Evolutionary conservation across 2,888 invertebrate genomes (phyloP).

Genomic region (Homarus gammarus): DNA sequence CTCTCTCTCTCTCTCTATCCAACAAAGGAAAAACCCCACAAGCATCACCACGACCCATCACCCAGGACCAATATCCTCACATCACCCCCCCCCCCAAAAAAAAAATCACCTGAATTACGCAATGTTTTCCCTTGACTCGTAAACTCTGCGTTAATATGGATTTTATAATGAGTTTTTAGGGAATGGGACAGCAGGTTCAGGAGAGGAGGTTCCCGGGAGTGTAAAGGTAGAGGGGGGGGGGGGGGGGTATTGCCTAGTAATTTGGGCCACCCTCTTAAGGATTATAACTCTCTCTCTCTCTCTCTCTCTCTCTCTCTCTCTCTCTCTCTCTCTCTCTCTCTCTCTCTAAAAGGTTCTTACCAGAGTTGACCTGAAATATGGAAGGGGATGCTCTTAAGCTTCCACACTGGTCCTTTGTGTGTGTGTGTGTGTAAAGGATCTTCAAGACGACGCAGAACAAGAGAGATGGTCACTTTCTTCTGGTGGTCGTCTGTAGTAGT

Average conservation of each 20-base stretch:
- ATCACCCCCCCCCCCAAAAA: not conserved
- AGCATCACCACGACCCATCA: too few species aligned
- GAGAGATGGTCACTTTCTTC: too few species aligned
- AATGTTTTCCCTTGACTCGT: not conserved
- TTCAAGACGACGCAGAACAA: too few species aligned
- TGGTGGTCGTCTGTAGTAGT: too few species aligned
- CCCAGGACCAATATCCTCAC: too few species aligned
- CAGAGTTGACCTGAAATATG: not conserved
- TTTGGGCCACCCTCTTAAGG: not conserved
- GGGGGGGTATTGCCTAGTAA: not conserved
- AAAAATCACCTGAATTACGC: not conserved
- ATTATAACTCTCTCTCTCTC: conserved; percentile 22
- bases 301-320: conserved; percentile 12
- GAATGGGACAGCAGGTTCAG: not conserved
- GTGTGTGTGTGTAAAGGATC: too few species aligned
- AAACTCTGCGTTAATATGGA: not conserved
- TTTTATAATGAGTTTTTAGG: not conserved
- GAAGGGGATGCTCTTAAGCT: not conserved
- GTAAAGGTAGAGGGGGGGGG: not conserved
- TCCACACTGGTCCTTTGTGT: not conserved
- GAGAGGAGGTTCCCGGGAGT: too few species aligned
- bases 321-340: not conserved
- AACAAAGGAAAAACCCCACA: too few species aligned
- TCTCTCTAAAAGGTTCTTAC: conserved; percentile 15
- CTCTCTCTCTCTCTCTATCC: too few species aligned